Evolutionary conservation across 2,888 invertebrate species (phyloP), one percentile per base, ranked within the genome.

Genomic region (Steromphala cineraria): DNA sequence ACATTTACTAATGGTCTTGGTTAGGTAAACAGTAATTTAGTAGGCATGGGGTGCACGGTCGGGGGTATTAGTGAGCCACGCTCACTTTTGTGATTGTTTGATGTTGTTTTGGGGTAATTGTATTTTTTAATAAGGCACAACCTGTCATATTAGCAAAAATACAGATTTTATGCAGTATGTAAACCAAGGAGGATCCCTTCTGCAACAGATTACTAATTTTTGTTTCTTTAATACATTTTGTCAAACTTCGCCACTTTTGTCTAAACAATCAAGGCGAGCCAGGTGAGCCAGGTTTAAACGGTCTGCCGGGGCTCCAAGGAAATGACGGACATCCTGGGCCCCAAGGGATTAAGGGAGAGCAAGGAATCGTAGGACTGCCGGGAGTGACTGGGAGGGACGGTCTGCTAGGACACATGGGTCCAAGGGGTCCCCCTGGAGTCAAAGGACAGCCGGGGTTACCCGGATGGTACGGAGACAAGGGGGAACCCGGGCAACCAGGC

Each of bases 401-500:
- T 17, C 53, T 81, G 15, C 71, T 53, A 36, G 81, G 78, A 31
- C 46, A 75, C 15, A 62, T 56, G 2, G 79, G 75, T 0, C 53
- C 67, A n/a, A 67, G 75, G 2, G 81, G 81, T 3, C 62, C 56
- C 3, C 52, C 62, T 36, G 79, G 79, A 1, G 15, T 75, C 31
- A 53, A 53, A 2, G 81, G 81, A 40, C 56, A 71, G 28, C 81
- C 81, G 15, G 80, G 80, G 10, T 21, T 53, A 8, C 80, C 67
- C 52, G 82, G 82, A 5, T 75, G n/a, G 13, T 36, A 76, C 21
- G 81, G 80, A 5, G 5, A 53, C 4, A 75, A 56, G 56, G 80
- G 83, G 28, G 74, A 79, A 31, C 55, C 78, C 24, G 83, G 83
- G 40, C 53, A 55, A 2, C 55, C 40, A n/a, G 82, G 82, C 15